Conservation (phyloP, 2,113 vertebrate species). For the Vombatus ursinus region DNA sequence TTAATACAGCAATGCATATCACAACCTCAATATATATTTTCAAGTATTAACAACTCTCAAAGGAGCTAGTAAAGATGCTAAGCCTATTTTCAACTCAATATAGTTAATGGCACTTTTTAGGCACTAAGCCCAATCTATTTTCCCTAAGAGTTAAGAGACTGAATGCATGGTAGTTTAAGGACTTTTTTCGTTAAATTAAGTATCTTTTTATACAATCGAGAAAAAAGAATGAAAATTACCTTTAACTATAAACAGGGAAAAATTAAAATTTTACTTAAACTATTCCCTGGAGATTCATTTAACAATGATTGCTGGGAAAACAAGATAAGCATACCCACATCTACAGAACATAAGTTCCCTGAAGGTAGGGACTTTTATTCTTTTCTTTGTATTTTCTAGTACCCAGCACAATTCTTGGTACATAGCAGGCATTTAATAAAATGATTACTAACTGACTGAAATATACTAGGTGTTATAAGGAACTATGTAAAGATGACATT, state of each 20-base stretch:
- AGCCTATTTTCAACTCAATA: conserved; percentile 53
- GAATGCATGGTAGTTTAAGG: conserved; percentile 16
- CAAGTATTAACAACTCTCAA: conserved; percentile 40
- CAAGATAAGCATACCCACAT: background rate
- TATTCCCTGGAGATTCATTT: background rate
- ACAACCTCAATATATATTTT: background rate
- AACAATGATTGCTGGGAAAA: background rate
- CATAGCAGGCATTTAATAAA: background rate
- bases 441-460: background rate
- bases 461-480: background rate
- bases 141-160: background rate
- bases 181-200: background rate
- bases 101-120: conserved; percentile 18
- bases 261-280: background rate
- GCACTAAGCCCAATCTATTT: background rate
- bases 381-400: background rate
- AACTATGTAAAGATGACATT: conserved; percentile 8
- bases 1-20: background rate
- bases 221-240: background rate
- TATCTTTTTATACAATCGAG: background rate
- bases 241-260: background rate
- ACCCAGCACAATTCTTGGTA: background rate
- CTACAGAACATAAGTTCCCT: background rate
- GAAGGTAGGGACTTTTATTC: background rate
- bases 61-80: conserved; percentile 35